These are phyloP conservation scores for Megalopta genalis DNA, from an alignment of 1,140 invertebrate genomes.

Conservation along the genomic window DNA sequence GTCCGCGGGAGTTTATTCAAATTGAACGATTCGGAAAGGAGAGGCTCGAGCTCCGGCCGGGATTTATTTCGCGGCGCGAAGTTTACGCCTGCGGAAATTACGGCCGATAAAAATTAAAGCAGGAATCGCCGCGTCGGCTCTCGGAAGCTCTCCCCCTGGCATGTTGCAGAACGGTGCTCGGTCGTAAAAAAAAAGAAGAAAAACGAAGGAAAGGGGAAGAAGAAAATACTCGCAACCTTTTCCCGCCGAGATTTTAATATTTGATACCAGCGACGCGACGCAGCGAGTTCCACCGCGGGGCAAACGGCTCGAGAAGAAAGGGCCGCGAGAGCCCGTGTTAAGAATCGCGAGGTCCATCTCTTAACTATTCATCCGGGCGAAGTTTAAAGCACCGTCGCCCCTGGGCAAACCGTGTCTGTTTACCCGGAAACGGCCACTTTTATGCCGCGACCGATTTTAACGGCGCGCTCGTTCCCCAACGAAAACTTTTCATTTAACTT, in stretches of 20 bases:
- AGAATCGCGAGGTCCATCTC: constrained; percentile 45
- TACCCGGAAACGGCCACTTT: constrained; percentile 27
- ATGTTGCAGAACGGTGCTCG: too few relatives aligned
- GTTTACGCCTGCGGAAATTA: constrained; percentile 21
- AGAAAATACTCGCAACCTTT: constrained; percentile 44
- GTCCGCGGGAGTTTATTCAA: constrained; percentile 7
- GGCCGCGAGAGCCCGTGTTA: constrained; percentile 31
- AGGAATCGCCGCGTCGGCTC: too few relatives aligned
- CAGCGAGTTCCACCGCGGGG: background rate
- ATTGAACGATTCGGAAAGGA: background rate
- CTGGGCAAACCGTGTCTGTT: constrained; percentile 35
- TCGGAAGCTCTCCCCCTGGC: too few relatives aligned
- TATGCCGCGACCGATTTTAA: constrained; percentile 11
- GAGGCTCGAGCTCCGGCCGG: background rate
- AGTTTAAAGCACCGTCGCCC: constrained; percentile 29
- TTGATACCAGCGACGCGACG: constrained; percentile 42
- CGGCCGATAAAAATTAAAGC: constrained; percentile 50
- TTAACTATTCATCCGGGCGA: constrained; percentile 60
- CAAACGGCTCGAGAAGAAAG: constrained; percentile 11
- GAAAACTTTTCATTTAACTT: constrained; percentile 26
- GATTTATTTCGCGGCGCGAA: constrained; percentile 11
- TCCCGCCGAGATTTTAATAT: constrained; percentile 64
- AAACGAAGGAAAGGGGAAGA: background rate
- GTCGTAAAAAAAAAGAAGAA: too few relatives aligned
- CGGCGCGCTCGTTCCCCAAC: background rate